Conservation (phyloP, 2,113 vertebrate genomes). For the Cottus gobio region DNA sequence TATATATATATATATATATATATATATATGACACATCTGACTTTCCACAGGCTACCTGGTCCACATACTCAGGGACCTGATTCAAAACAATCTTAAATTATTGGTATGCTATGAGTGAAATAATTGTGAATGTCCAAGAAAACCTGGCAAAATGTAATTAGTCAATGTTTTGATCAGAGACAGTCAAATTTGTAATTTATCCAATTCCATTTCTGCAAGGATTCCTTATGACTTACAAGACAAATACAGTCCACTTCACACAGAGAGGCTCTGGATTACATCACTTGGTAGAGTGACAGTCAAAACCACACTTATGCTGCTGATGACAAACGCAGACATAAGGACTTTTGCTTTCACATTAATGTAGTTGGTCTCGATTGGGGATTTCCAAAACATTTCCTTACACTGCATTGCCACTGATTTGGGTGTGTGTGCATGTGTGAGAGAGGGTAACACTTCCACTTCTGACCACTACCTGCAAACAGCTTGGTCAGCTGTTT, state of each 20-base stretch:
- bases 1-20: no score
- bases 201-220: neutral
- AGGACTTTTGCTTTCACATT: neutral
- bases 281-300: neutral
- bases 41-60: neutral
- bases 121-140: no score
- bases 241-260: neutral
- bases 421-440: neutral
- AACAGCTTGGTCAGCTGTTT: constrained; percentile 55
- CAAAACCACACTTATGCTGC: neutral
- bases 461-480: constrained; percentile 39
- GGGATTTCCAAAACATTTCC: neutral
- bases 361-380: neutral
- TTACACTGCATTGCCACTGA: constrained; percentile 18
- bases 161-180: neutral
- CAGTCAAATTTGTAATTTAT: neutral
- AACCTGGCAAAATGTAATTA: neutral
- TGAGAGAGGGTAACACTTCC: constrained; percentile 1
- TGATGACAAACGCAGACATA: neutral
- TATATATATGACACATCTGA: neutral
- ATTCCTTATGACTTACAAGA: neutral
- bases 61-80: neutral
- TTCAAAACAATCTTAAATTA: constrained; percentile 6
- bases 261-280: neutral
- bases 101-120: neutral